These are phyloP conservation scores for Sinocyclocheilus grahami DNA, from an alignment of 2,113 vertebrate species.

Conservation along the genomic window DNA sequence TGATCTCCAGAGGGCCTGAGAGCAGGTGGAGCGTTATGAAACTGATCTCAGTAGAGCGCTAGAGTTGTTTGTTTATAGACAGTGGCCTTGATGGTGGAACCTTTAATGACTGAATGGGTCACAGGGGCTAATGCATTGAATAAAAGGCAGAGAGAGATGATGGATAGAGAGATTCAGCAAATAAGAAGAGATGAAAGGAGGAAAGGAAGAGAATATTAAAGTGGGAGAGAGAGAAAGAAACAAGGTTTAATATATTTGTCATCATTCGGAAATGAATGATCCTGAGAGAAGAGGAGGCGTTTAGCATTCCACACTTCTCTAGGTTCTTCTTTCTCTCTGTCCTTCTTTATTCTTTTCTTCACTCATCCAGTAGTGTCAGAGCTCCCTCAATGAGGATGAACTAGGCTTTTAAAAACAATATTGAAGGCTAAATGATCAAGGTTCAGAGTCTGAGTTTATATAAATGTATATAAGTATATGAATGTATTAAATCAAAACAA, in stretches of 20 bases:
- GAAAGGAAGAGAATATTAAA: not conserved
- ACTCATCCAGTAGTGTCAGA: not conserved
- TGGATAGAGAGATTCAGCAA: not conserved
- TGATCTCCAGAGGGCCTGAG: constrained; percentile 54
- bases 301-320: constrained; percentile 9
- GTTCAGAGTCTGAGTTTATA: not conserved
- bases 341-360: not conserved
- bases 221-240: not conserved
- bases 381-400: not conserved
- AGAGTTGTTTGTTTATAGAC: constrained; percentile 27
- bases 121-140: not conserved
- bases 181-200: constrained; percentile 12
- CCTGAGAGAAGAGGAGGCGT: not conserved
- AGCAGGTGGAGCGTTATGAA: constrained; percentile 44
- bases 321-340: not conserved
- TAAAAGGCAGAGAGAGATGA: not conserved
- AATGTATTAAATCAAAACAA: not conserved
- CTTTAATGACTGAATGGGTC: constrained; percentile 26
- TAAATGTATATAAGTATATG: not conserved
- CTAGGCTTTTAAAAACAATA: constrained; percentile 3
- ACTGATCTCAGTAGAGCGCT: constrained; percentile 60
- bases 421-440: not conserved
- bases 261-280: constrained; percentile 8
- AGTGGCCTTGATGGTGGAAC: constrained; percentile 28
- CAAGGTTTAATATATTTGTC: constrained; percentile 2